Percentiles rank a stretch among this genome's conserved stretches.
These are phyloP conservation scores for Parambassis ranga DNA, from an alignment of 2,797 vertebrate species.

Conservation along the genomic window DNA sequence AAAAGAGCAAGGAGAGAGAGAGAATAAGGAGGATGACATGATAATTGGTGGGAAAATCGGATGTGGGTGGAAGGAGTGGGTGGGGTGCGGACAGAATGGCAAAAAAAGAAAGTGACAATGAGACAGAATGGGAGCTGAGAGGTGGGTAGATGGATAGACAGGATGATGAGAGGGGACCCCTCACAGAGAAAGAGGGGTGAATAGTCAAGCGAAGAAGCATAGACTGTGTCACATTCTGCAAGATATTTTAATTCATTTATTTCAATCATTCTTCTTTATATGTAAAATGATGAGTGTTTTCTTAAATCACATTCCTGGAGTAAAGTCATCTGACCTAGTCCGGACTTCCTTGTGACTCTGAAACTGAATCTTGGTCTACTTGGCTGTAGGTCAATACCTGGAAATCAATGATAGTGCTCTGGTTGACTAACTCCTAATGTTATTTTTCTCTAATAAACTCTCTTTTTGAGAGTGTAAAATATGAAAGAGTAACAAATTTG, in stretches of 20 bases:
- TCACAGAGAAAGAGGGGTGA: constrained; percentile 3
- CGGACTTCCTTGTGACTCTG: constrained; percentile 3
- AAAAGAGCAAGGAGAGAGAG: constrained; percentile 17
- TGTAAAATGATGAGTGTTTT: not conserved
- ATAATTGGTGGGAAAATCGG: constrained; percentile 46
- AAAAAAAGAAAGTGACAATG: constrained; percentile 34
- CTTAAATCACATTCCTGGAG: not conserved
- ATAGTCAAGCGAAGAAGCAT: constrained; percentile 15
- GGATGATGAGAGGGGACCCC: constrained; percentile 37
- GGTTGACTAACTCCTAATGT: not conserved
- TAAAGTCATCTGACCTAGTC: not conserved
- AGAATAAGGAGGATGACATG: constrained; percentile 24
- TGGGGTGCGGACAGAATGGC: constrained; percentile 3
- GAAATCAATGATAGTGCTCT: not conserved
- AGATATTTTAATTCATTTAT: no score
- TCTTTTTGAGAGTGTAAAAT: no score
- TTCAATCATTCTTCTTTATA: no score
- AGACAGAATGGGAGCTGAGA: constrained; percentile 34
- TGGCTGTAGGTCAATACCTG: not conserved
- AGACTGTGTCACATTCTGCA: not conserved
- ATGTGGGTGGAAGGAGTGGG: constrained; percentile 24
- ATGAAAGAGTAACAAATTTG: no score
- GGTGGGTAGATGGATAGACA: constrained; percentile 45
- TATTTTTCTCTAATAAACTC: not conserved
- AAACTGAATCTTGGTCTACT: not conserved